Base-by-base conservation (phyloP, 2,888 invertebrate species). In the Tetropium fuscum region DNA sequence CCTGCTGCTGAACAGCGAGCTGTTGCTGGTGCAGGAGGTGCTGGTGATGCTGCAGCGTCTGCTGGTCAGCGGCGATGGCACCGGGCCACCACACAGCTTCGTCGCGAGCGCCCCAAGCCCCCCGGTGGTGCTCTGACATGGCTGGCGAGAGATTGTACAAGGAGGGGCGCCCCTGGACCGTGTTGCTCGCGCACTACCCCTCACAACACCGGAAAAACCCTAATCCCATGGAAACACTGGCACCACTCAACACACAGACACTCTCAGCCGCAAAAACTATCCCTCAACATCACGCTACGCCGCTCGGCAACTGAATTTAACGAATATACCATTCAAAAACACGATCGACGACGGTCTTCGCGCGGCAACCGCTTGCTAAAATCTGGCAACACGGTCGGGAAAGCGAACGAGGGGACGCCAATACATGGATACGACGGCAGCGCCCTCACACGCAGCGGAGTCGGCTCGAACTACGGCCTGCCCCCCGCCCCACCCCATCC, bases 51-150 rank as follows among this genome's bases (percentile, higher is more conserved):
- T 75, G 77, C 43, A 76, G 74, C 16, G 71, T 68, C 47, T 71
- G 69, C 63, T 73, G 74, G 78, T 85, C 84, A 72, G 83, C 83
- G 77, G 82, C 80, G 74, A 83, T 82, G 66, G 84, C 82, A 69
- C 84, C 84, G 72, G 86, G 84, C 87, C 87, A 86, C 87, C 86
- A 87, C 85, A 86, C 85, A 74, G 84, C 83, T 72, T 84, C 84
- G 78, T 87, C 87, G 72, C 86, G 83, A 81, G 85, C 85, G 80
- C 87, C 87, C 86, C 87, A 87, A 82, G 86, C 84, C 78, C 87
- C 86, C 76, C 86, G 84, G 81, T 86, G 86, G 82, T 87, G 86
- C 82, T 87, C 88, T 83, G 87, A 87, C 88, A 88, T 87, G 61
- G 68, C 71, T 63, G 54, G 63, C 58, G 19, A 32, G 32, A 45